phyloP scores from a whole-genome alignment of 2,113 vertebrate genomes.

The Peromyscus leucopus region DNA sequence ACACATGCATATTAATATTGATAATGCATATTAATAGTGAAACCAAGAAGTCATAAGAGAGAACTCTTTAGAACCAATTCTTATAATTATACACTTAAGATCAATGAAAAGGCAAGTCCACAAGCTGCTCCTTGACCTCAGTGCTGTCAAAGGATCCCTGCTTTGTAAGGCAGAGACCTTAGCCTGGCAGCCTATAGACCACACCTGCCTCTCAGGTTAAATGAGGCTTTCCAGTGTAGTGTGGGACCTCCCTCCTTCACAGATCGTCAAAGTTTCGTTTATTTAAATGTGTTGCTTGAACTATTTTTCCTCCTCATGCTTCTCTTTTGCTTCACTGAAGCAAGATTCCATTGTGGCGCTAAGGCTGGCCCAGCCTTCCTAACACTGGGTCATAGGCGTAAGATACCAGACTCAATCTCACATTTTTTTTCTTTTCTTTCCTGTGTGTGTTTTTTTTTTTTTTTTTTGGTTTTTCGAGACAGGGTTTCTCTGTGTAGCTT shows the following conservation, averaged over 20 bases:
- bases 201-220: neutral
- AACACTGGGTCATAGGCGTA: neutral
- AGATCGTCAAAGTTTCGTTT: neutral
- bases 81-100: neutral
- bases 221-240: neutral
- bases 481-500: no score
- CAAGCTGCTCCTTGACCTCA: neutral
- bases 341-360: neutral
- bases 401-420: neutral
- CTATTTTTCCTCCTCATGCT: neutral
- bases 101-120: neutral
- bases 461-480: no score
- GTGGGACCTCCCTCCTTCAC: neutral
- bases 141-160: neutral
- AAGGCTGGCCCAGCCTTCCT: neutral
- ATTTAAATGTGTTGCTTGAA: neutral
- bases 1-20: neutral
- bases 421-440: neutral
- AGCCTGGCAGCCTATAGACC: neutral
- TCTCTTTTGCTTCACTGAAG: neutral
- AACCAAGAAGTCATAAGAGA: neutral
- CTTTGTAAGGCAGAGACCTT: neutral
- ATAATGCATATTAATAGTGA: neutral
- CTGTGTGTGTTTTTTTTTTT: neutral
- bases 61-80: neutral